Evolutionary conservation across 2,888 invertebrate genomes (phyloP), one percentile per base, ranked within the genome.

Genomic region (Agrypnus murinus): DNA sequence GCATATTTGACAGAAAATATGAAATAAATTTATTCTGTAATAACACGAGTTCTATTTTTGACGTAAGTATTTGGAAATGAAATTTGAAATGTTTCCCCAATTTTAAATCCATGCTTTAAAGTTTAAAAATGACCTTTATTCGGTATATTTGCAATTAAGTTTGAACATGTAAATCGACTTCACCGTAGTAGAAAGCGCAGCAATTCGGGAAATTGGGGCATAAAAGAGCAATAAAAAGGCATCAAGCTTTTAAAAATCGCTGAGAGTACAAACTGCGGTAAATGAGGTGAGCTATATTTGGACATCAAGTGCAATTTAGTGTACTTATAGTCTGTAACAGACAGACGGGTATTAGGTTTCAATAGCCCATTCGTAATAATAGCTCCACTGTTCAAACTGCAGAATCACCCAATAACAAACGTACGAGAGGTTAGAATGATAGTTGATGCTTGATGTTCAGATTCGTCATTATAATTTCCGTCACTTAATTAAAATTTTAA

Each of bases 291-390:
- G 55, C 72, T 69, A 67, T 75, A 74, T 77, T 77, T 74, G 74
- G 76, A 74, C 76, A 76, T 77, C 75, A 74, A 77, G 74, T 72
- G 77, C 74, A 74, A 73, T 75, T 69, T 75, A 74, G 67, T 73
- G 73, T 70, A 65, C 71, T 71, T 73, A 69, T 71, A 71, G 69
- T 69, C 65, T 66, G 53, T 64, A 53, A 65, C 73, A 73, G 71
- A 69, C 57, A 48, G 64, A 70, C 68, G 64, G 65, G 64, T 70
- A 73, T 72, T 71, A 71, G 63, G 48, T 75, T 76, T 75, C 74
- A 76, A 76, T 74, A 65, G 74, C 45, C 73, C 43, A 69, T 69
- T 50, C 38, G 43, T 53, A 65, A 65, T 65, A 65, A 65, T 65
- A 65, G 36, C 64, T 25, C 38, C 55, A 36, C 40, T 65, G 55